Conservation (phyloP, 1,140 invertebrate species). For the Drosophila miranda region DNA sequence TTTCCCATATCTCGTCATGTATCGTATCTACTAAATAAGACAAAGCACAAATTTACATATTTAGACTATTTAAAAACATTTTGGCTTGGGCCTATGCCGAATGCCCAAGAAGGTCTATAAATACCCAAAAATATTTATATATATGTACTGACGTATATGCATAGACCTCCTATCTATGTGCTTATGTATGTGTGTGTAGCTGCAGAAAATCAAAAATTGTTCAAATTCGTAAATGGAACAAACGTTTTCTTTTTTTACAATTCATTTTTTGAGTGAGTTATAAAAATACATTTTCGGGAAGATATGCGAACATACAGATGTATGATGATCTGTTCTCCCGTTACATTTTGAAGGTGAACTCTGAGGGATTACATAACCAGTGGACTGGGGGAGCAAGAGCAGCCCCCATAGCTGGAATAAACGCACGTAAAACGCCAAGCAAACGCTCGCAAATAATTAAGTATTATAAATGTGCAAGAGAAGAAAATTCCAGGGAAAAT, state of each 20-base stretch:
- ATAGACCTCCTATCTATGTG: slow-evolving; percentile 7
- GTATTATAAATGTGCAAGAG: slow-evolving; percentile 72
- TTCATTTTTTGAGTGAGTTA: not conserved
- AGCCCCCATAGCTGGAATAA: slow-evolving; percentile 36
- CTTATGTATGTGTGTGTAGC: slow-evolving; percentile 8
- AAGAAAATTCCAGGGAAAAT: slow-evolving; percentile 69
- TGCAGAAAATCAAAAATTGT: slow-evolving; percentile 61
- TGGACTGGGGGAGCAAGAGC: slow-evolving; percentile 3
- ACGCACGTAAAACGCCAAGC: slow-evolving; percentile 62
- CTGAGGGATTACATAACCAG: slow-evolving; percentile 51
- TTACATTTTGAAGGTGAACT: slow-evolving; percentile 60
- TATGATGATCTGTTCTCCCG: slow-evolving; percentile 6
- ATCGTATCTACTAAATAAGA: slow-evolving; percentile 30
- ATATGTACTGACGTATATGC: slow-evolving; percentile 11
- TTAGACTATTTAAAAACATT: slow-evolving; percentile 59
- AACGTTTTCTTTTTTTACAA: slow-evolving; percentile 37
- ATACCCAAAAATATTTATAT: slow-evolving; percentile 43
- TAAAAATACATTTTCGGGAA: slow-evolving; percentile 38
- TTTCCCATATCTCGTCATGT: slow-evolving; percentile 13
- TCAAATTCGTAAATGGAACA: slow-evolving; percentile 71
- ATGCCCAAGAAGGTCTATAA: slow-evolving; percentile 37
- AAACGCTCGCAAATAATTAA: slow-evolving; percentile 76
- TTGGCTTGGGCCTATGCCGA: slow-evolving; percentile 37
- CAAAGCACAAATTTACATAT: slow-evolving; percentile 53
- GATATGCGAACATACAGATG: slow-evolving; percentile 18